Conservation (phyloP, 92 coral and sea anemone species). For the Muricea muricata region DNA sequence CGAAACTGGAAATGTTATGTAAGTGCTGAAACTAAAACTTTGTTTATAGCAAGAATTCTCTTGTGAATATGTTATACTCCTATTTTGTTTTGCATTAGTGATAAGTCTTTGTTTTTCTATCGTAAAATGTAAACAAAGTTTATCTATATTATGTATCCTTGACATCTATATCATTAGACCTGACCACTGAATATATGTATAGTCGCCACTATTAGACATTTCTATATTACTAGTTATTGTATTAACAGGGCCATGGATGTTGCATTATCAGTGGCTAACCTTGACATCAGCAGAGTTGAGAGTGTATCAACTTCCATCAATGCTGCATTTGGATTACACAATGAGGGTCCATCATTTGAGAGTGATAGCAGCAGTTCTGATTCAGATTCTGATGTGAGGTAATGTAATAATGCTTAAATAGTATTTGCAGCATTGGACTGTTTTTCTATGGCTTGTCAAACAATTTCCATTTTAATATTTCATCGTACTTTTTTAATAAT, state of each 20-base stretch:
- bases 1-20: not conserved
- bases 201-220: not conserved
- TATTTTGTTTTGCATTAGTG: not conserved
- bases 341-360: constrained; percentile 15
- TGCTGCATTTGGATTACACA: constrained; percentile 1
- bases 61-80: too few species aligned
- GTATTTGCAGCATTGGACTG: too few species aligned
- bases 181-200: not conserved
- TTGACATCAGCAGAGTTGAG: constrained; percentile 14
- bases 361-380: too few species aligned
- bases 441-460: too few species aligned
- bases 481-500: too few species aligned
- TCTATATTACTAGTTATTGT: not conserved
- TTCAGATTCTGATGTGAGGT: too few species aligned
- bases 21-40: too few species aligned
- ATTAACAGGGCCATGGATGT: not conserved
- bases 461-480: too few species aligned
- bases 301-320: not conserved
- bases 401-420: too few species aligned
- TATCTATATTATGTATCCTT: not conserved
- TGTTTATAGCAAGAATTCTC: not conserved
- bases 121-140: not conserved
- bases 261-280: not conserved
- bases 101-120: not conserved
- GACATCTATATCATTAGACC: not conserved